Evolutionary conservation across 2,113 vertebrate genomes (phyloP), one percentile per base, ranked within the genome.

Genomic region (Vidua chalybeata): DNA sequence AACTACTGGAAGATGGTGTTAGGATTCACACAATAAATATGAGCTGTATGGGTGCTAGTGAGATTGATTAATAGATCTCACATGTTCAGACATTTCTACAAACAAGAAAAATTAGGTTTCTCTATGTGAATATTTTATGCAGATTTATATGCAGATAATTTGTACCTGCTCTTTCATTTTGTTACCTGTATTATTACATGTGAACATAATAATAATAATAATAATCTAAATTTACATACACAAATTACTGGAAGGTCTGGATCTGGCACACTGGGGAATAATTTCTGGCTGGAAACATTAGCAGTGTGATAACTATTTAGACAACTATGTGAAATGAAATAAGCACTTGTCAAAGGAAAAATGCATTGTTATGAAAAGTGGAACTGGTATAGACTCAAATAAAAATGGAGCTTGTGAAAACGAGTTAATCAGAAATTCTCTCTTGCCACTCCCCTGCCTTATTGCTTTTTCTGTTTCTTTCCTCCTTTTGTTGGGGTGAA

Each of bases 181-280:
- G 72, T 96, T 96, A 96, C 84, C 84, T 91, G 49, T 72, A 93
- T 63, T 73, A 91, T 85, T 89, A 89, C 66, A 68, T 78, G 63
- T 54, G 80, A 93, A 88, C 79, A 55, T 92, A 86, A 86, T 89
- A 81, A 80, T 63, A 81, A 80, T 63, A 84, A 94, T 66, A 84
- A 91, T 89, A 91, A 89, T 68, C 92, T 89, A 58, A 92, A 95
- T 97, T 95, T 96, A 61, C 95, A 94, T 96, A 96, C 64, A 72
- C 85, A 96, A 91, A 95, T 96, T 94, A 96, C 85, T 81, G 54
- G 90, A 92, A 95, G 84, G 87, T 93, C 92, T 95, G 69, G 83
- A 78, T 96, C 86, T 87, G 69, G 66, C 69, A 75, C 76, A 56
- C 7, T 41, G 21, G 86, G 74, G 84, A 94, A 64, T 87, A 87